phyloP scores from a whole-genome alignment of 2,113 vertebrate genomes.

The Laticauda laticaudata region DNA sequence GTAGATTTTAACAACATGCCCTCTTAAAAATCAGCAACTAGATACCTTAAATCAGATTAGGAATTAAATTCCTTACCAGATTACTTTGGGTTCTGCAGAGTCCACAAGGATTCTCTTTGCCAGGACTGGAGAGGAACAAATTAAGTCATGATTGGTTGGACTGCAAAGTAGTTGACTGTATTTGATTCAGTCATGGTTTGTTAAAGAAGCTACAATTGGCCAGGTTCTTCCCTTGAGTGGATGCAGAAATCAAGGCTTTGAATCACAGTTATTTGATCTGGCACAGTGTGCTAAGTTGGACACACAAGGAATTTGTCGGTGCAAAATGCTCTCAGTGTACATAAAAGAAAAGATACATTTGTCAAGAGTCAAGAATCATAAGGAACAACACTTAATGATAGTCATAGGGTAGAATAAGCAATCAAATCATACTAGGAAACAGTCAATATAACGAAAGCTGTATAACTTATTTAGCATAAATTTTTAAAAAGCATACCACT shows the following conservation, averaged over 20 bases:
- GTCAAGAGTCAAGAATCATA: too few species aligned
- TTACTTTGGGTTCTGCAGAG: slow-evolving; percentile 4
- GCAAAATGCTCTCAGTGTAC: too few species aligned
- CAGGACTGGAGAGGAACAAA: background rate
- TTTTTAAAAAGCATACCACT: too few species aligned
- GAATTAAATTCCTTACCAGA: background rate
- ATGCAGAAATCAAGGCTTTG: background rate
- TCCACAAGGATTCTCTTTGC: accelerated
- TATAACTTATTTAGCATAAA: too few species aligned
- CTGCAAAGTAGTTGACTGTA: background rate
- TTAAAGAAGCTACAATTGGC: background rate
- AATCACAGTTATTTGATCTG: background rate
- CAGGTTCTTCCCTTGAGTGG: background rate
- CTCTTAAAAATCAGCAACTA: background rate
- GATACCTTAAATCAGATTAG: background rate
- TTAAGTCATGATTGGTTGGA: background rate
- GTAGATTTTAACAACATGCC: background rate
- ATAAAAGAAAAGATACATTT: too few species aligned
- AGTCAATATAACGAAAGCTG: background rate
- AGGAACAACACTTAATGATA: too few species aligned
- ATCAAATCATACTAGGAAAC: too few species aligned
- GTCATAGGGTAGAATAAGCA: too few species aligned
- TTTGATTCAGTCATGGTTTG: background rate
- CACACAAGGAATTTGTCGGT: too few species aligned
- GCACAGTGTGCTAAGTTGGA: background rate